Evolutionary conservation across 2,888 invertebrate genomes (phyloP).

Genomic region (Odontothrips loti): DNA sequence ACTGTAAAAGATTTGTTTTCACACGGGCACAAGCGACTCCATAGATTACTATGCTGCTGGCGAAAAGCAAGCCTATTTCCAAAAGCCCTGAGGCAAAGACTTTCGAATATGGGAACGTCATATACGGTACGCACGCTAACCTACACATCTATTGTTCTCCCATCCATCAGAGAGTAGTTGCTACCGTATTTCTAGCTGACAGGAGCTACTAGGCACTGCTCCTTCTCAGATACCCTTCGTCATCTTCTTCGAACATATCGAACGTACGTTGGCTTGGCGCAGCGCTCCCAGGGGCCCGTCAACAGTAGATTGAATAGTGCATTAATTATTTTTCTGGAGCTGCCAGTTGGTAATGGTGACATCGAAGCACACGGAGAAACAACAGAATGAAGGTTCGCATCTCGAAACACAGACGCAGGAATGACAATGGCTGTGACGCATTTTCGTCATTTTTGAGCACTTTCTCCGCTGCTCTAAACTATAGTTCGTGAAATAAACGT

Average conservation of each 20-base stretch:
- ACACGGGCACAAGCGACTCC: too few species aligned
- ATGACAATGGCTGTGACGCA: too few species aligned
- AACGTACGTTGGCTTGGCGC: not conserved
- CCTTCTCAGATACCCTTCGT: not conserved
- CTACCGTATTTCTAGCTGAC: not conserved
- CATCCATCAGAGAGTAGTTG: not conserved
- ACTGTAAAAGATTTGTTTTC: too few species aligned
- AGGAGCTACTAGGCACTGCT: not conserved
- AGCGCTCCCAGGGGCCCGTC: not conserved
- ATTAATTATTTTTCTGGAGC: not conserved
- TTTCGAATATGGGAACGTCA: conserved; percentile 1
- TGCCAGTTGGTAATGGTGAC: too few species aligned
- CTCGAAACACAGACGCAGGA: too few species aligned
- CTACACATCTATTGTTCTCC: not conserved
- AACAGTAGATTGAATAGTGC: not conserved
- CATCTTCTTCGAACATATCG: not conserved
- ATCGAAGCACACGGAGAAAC: too few species aligned
- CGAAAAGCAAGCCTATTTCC: not conserved
- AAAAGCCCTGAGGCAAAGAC: not conserved
- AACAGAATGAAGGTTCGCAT: too few species aligned
- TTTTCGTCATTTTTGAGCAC: too few species aligned
- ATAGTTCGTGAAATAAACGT: too few species aligned
- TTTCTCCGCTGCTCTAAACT: too few species aligned
- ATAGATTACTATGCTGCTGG: not conserved
- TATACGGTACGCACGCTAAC: not conserved